Evolutionary conservation across 2,888 invertebrate genomes (phyloP).

Genomic region (Cosmia trapezina): DNA sequence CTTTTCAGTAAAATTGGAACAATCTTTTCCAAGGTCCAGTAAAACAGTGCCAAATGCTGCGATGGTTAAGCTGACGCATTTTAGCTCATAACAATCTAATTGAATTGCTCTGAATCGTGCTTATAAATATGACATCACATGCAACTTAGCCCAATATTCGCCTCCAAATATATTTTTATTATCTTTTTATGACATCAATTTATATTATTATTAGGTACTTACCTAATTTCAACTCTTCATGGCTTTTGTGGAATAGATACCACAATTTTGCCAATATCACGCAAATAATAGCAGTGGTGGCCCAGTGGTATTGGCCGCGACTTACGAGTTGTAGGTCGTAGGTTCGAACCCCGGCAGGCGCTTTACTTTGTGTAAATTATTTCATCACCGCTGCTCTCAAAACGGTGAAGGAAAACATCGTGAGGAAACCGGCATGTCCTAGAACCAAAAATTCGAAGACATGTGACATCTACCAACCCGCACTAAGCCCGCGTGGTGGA

Average conservation of each 20-base stretch:
- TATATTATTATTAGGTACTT: neutral
- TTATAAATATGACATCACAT: conserved; percentile 1
- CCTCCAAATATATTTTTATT: conserved; percentile 22
- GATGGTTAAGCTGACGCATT: neutral
- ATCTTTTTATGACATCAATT: conserved; percentile 3
- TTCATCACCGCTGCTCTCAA: too few relatives aligned
- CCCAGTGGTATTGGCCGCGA: too few relatives aligned
- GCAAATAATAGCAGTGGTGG: too few relatives aligned
- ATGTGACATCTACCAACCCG: too few relatives aligned
- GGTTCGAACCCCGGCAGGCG: too few relatives aligned
- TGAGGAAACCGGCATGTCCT: too few relatives aligned
- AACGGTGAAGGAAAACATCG: too few relatives aligned
- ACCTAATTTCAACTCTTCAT: neutral
- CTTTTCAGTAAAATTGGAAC: neutral
- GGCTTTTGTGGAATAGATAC: neutral
- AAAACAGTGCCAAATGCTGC: neutral
- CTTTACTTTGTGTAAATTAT: too few relatives aligned
- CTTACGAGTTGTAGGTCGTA: too few relatives aligned
- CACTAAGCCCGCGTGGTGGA: too few relatives aligned
- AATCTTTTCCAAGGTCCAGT: neutral
- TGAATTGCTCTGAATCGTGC: conserved; percentile 3
- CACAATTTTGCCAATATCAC: neutral
- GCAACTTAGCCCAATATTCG: neutral
- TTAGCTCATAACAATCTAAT: neutral
- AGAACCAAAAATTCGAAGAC: too few relatives aligned